Base-by-base conservation (phyloP, 2,797 vertebrate genomes). In the Karalla daura region DNA sequence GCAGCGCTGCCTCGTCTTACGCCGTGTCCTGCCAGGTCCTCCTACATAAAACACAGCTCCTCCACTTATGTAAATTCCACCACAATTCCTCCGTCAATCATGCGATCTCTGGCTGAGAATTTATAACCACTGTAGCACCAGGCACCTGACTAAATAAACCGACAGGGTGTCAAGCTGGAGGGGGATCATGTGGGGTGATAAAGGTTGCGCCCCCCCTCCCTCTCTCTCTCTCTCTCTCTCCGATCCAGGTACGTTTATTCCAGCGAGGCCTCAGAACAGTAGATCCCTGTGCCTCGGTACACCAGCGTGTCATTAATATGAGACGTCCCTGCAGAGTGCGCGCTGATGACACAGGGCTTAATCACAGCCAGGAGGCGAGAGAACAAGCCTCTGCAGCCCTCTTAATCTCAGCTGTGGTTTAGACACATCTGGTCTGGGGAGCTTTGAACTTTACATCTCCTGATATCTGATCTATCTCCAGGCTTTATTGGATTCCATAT, bases 91-190 rank as follows among this genome's bases (percentile, higher is more conserved):
- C 80, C 80, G 87, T 86, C 89, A 90, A 81, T 90, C 85, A 88
- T 69, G 21, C 17, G 17, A 64, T 85, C 58, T 5, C 60, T 41
- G 33, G 67, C 81, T 54, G 72, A 54, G 76, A 83, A 76, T 80
- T 63, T 77, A 59, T 56, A 80, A 74, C 74, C 74, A 56, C 56
- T 70, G 63, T 63, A 75, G 70, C 80, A 60, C 70, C 71, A 62
- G 63, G 62, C 82, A 88, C 81, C 89, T 85, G 84, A 84, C 85
- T 86, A 86, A 90, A 89, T 88, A 88, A 89, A 85, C 81, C 54
- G 39, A 79, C 70, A 70, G 71, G 73, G 83, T 80, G 84, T 82
- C 61, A 21, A 63, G 67, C 75, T 63, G 68, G 59, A 81, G 49
- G 44, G 63, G 71, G 81, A 81, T 84, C 78, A 50, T 69, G 71